phyloP scores from a whole-genome alignment of 2,113 vertebrate genomes.

The Brachyhypopomus occidentalis region DNA sequence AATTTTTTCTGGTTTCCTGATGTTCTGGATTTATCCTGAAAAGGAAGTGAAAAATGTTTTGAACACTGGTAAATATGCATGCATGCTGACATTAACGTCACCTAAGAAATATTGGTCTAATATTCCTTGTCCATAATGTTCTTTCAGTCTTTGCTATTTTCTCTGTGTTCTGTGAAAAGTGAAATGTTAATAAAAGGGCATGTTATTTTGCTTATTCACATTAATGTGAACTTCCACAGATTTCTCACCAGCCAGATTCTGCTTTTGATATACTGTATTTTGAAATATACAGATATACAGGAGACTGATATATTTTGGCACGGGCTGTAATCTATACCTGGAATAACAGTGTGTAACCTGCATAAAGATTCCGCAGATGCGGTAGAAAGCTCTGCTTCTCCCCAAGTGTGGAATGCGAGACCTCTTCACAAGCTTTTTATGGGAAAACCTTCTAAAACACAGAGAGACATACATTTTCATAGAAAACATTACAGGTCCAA shows the following conservation, averaged over 20 bases:
- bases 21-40: background rate
- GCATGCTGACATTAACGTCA: background rate
- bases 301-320: conserved; percentile 14
- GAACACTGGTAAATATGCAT: background rate
- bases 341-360: conserved; percentile 2
- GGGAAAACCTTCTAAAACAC: conserved; percentile 21
- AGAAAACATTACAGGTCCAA: conserved; percentile 31
- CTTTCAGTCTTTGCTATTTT: background rate
- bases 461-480: conserved; percentile 23
- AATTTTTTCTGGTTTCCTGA: background rate
- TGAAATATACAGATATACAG: background rate
- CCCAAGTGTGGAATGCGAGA: conserved; percentile 30
- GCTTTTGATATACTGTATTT: conserved; percentile 21
- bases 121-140: no score
- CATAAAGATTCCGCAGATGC: background rate
- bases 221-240: conserved; percentile 30
- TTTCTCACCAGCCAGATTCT: conserved; percentile 20
- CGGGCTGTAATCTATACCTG: background rate
- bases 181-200: background rate
- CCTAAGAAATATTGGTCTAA: background rate
- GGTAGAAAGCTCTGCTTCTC: conserved; percentile 7
- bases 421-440: conserved; percentile 17
- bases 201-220: background rate
- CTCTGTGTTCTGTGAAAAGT: background rate
- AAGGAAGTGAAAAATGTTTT: background rate